Conservation (phyloP, 1,140 invertebrate species). For the Ceratina australensis region DNA sequence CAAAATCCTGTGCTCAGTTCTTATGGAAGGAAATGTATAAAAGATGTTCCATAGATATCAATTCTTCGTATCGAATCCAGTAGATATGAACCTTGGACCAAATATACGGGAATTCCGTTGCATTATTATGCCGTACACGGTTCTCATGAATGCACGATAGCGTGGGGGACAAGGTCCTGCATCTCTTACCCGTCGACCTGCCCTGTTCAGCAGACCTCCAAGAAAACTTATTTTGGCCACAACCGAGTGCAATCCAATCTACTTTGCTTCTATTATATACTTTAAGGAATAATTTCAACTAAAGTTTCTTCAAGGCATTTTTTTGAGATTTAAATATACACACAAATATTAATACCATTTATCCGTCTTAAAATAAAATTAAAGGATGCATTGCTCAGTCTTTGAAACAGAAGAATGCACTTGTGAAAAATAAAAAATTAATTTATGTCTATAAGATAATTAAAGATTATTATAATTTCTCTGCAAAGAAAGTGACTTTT, state of each 20-base stretch:
- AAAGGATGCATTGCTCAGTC: too few relatives aligned
- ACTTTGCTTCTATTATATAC: constrained; percentile 5
- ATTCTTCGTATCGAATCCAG: constrained; percentile 2
- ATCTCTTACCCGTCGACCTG: constrained; percentile 32
- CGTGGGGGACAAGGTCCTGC: constrained; percentile 18
- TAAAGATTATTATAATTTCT: neutral
- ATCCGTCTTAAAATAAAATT: too few relatives aligned
- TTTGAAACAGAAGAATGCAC: too few relatives aligned
- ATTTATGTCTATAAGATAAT: neutral
- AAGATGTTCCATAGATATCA: constrained; percentile 32
- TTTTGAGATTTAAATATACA: constrained; percentile 8
- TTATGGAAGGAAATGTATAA: neutral
- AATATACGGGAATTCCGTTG: constrained; percentile 28
- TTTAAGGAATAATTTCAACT: neutral
- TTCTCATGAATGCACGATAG: constrained; percentile 35
- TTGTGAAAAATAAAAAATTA: too few relatives aligned
- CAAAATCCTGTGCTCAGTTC: neutral
- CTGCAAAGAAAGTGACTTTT: neutral
- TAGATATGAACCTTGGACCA: neutral
- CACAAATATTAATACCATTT: neutral
- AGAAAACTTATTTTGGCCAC: constrained; percentile 44
- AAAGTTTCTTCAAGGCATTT: too few relatives aligned
- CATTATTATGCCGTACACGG: constrained; percentile 53
- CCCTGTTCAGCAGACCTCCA: constrained; percentile 12
- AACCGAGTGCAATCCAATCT: constrained; percentile 24